A percentile compares a stretch with the other conserved stretches of the same genome.
These are phyloP conservation scores for Platalea minor DNA, from an alignment of 2,797 vertebrate genomes.

Conservation along the genomic window DNA sequence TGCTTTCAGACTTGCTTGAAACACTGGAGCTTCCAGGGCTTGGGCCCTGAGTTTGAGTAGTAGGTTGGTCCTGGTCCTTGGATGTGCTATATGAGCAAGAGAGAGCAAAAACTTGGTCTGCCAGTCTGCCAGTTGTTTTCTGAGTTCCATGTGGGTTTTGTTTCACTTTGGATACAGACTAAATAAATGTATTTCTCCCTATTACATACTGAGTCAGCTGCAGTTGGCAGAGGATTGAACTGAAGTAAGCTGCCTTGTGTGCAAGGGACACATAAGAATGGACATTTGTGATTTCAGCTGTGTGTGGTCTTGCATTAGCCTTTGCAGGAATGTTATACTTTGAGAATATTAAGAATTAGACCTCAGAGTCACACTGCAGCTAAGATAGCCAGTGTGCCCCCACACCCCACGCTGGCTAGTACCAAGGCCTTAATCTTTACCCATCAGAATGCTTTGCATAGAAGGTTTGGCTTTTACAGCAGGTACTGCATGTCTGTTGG, in stretches of 20 bases:
- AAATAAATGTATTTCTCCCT: neutral
- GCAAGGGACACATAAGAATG: rapidly evolving
- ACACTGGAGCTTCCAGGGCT: neutral
- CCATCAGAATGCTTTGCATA: rapidly evolving
- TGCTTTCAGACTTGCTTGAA: neutral
- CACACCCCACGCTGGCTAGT: neutral
- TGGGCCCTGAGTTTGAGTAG: rapidly evolving
- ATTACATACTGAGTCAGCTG: neutral
- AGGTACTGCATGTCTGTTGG: rapidly evolving
- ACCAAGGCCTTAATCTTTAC: neutral
- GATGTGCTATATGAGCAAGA: rapidly evolving
- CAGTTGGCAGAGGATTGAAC: neutral
- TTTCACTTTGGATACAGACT: neutral
- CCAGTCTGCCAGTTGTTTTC: neutral
- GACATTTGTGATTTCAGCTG: too few species aligned
- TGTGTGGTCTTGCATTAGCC: too few species aligned
- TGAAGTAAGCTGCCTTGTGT: neutral
- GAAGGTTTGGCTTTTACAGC: neutral
- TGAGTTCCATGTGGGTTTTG: rapidly evolving
- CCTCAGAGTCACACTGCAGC: rapidly evolving
- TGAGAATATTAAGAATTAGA: neutral
- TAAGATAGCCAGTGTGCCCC: too few species aligned
- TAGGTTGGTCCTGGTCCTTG: neutral
- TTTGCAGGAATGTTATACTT: neutral
- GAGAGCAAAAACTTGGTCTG: neutral